Conservation (phyloP, 1,140 invertebrate species). For the Drosophila bipectinata region DNA sequence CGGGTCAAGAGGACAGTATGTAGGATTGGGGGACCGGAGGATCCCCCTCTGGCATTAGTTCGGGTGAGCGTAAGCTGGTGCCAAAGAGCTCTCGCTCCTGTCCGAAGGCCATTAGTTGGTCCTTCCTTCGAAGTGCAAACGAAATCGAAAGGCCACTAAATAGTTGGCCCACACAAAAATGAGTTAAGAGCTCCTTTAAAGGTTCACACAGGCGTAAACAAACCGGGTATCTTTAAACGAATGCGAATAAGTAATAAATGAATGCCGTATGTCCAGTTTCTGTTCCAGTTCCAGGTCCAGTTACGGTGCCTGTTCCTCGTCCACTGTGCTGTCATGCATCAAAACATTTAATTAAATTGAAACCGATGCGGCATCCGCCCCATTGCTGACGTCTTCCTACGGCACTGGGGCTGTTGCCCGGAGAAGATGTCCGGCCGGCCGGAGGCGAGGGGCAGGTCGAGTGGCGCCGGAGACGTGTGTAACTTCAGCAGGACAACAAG, state of each 20-base stretch:
- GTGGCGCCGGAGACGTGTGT: constrained; percentile 43
- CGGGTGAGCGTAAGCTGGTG: constrained; percentile 34
- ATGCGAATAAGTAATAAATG: constrained; percentile 66
- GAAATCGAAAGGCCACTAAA: constrained; percentile 5
- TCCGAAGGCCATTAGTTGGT: constrained; percentile 61
- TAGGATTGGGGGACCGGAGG: not conserved
- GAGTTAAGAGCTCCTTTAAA: constrained; percentile 18
- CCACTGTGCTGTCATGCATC: constrained; percentile 70
- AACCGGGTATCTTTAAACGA: constrained; percentile 61
- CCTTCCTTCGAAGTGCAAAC: constrained; percentile 5
- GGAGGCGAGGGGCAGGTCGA: constrained; percentile 13
- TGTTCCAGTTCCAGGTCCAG: not conserved
- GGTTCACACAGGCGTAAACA: constrained; percentile 57
- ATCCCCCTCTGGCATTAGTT: constrained; percentile 48
- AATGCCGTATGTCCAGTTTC: constrained; percentile 30
- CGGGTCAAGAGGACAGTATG: constrained; percentile 6
- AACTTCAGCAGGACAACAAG: constrained; percentile 43
- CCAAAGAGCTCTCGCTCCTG: constrained; percentile 16
- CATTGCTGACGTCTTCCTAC: constrained; percentile 31
- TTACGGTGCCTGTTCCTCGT: constrained; percentile 10
- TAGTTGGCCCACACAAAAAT: not conserved
- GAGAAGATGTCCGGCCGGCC: not conserved
- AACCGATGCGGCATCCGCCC: constrained; percentile 55
- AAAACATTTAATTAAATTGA: constrained; percentile 82
- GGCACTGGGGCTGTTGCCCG: not conserved